Conservation (phyloP, 2,888 invertebrate species). For the Acleris laterana region DNA sequence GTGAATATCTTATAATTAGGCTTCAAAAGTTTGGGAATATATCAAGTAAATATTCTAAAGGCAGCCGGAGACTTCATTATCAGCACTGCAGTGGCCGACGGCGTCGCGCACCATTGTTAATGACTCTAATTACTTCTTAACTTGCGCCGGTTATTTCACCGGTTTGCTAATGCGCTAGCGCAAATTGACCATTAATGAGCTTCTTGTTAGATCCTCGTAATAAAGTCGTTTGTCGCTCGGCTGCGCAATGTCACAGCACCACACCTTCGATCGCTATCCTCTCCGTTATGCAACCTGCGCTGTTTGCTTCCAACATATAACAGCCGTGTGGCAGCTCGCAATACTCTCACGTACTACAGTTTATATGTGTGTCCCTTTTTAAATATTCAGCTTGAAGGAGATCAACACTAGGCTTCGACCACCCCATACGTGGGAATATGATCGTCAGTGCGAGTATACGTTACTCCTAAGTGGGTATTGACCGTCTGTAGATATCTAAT, state of each 20-base stretch:
- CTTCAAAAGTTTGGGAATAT: no score
- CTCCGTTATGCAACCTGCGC: neutral
- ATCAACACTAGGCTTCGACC: neutral
- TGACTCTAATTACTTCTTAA: constrained; percentile 27
- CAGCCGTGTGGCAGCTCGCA: neutral
- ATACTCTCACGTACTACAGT: neutral
- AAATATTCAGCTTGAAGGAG: neutral
- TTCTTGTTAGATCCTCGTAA: constrained; percentile 27
- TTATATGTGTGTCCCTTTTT: neutral
- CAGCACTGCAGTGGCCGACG: no score
- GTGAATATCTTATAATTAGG: no score
- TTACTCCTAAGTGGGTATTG: neutral
- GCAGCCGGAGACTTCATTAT: neutral
- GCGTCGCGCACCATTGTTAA: constrained; percentile 5
- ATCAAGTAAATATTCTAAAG: neutral
- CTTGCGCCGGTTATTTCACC: constrained; percentile 19
- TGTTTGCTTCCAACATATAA: constrained; percentile 3
- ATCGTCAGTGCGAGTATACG: neutral
- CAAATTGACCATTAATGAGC: constrained; percentile 33
- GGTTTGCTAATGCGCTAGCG: constrained; percentile 29
- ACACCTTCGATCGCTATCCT: constrained; percentile 14
- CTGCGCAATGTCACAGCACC: constrained; percentile 22
- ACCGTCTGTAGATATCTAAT: neutral
- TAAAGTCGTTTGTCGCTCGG: constrained; percentile 4
- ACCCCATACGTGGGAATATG: neutral